Evolutionary conservation across 2,888 invertebrate genomes (phyloP).

Genomic region (Euspilapteryx auroguttella): DNA sequence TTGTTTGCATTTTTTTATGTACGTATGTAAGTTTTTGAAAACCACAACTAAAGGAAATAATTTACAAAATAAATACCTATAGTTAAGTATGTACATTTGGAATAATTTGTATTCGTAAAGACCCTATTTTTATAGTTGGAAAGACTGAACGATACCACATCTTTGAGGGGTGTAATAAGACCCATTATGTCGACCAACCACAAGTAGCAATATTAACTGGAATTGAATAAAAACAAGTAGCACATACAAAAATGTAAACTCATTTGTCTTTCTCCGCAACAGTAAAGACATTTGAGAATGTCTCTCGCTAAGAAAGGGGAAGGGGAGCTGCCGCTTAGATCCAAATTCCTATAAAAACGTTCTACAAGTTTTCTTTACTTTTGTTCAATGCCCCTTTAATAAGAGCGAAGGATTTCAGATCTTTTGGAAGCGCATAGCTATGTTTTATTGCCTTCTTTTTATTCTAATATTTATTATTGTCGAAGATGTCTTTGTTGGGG

Average conservation of each 20-base stretch:
- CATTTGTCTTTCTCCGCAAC: slow-evolving; percentile 55
- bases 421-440: slow-evolving; percentile 10
- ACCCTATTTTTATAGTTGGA: too few relatives aligned
- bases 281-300: slow-evolving; percentile 56
- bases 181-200: slow-evolving; percentile 45
- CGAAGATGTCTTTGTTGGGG: slow-evolving; percentile 27
- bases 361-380: slow-evolving; percentile 15
- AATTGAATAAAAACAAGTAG: slow-evolving; percentile 46
- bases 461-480: slow-evolving; percentile 34
- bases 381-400: slow-evolving; percentile 8
- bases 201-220: slow-evolving; percentile 38
- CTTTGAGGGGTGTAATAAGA: slow-evolving; percentile 35
- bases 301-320: slow-evolving; percentile 47
- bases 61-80: too few relatives aligned
- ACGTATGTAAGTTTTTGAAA: too few relatives aligned
- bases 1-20: too few relatives aligned
- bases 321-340: slow-evolving; percentile 35
- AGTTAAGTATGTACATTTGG: too few relatives aligned
- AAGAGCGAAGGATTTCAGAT: slow-evolving; percentile 13
- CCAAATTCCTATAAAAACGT: slow-evolving; percentile 30
- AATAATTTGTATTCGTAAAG: too few relatives aligned
- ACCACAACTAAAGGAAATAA: too few relatives aligned
- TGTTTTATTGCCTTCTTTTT: slow-evolving; percentile 19
- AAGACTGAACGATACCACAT: too few relatives aligned
- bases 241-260: slow-evolving; percentile 50